phyloP scores from a whole-genome alignment of 2,888 invertebrate species.

The Steinernema carpocapsae region DNA sequence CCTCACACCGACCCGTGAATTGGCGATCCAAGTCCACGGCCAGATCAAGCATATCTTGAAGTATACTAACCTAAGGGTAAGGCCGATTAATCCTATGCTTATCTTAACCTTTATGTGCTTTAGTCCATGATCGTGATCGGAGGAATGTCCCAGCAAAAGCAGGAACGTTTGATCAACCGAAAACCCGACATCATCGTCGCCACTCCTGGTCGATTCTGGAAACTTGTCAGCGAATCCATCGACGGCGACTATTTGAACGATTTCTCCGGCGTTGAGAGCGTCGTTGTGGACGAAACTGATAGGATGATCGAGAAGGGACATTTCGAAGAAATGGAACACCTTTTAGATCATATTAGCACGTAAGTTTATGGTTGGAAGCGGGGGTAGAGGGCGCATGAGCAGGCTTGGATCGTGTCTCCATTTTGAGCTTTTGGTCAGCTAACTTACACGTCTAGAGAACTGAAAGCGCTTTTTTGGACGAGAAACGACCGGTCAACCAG shows the following conservation, averaged over 20 bases:
- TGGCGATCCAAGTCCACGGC: slow-evolving; percentile 88
- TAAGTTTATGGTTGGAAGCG: slow-evolving; percentile 69
- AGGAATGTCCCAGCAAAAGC: slow-evolving; percentile 91
- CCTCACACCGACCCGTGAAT: slow-evolving; percentile 91
- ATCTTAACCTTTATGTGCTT: slow-evolving; percentile 33
- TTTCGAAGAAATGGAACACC: slow-evolving; percentile 84
- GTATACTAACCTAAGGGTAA: slow-evolving; percentile 76
- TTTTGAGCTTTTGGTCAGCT: no score
- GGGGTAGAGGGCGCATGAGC: background rate
- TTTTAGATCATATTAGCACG: slow-evolving; percentile 81
- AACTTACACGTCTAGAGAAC: no score
- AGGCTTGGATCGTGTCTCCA: no score
- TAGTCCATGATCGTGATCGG: slow-evolving; percentile 85
- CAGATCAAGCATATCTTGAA: slow-evolving; percentile 82
- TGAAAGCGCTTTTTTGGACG: no score
- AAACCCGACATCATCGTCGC: slow-evolving; percentile 91
- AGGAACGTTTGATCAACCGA: slow-evolving; percentile 80
- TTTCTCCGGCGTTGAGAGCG: slow-evolving; percentile 72
- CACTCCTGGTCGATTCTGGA: slow-evolving; percentile 96
- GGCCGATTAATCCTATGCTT: slow-evolving; percentile 17
- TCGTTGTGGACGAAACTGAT: slow-evolving; percentile 97
- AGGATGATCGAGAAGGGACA: slow-evolving; percentile 96
- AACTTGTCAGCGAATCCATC: slow-evolving; percentile 79
- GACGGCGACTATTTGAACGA: slow-evolving; percentile 63
- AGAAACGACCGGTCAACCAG: no score